Conservation (phyloP, 2,797 vertebrate genomes). For the Corythornis leucogaster region DNA sequence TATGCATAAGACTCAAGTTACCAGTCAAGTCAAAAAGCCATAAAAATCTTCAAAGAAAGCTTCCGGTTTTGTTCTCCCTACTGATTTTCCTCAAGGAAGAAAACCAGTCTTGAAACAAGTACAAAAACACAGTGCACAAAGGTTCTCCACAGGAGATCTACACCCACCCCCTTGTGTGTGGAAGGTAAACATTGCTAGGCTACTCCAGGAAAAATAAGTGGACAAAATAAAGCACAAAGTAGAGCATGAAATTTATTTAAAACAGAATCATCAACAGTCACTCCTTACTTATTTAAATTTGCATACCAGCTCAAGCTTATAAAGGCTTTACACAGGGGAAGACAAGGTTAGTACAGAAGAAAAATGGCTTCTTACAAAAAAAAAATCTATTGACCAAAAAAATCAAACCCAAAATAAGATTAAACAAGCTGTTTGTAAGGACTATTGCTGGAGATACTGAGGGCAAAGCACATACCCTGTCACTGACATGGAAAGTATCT, state of each 20-base stretch:
- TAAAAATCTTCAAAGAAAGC: not conserved
- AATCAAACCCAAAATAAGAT: not conserved
- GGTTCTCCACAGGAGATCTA: not conserved
- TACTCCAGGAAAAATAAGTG: not conserved
- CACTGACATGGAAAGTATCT: not conserved
- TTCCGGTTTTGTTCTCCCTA: not conserved
- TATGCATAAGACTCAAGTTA: not conserved
- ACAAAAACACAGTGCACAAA: not conserved
- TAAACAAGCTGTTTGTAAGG: not conserved
- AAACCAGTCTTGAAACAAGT: not conserved
- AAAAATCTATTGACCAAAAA: fast-evolving
- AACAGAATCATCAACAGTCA: not conserved
- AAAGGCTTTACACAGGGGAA: not conserved
- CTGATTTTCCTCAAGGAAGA: not conserved
- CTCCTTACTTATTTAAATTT: not conserved
- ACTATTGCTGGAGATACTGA: not conserved
- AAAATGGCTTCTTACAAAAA: not conserved
- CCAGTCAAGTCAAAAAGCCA: not conserved
- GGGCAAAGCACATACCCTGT: not conserved
- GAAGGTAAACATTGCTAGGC: not conserved
- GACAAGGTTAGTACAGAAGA: not conserved
- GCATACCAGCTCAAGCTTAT: not conserved
- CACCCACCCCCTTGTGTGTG: not conserved
- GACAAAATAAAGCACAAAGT: not conserved
- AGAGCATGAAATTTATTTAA: not conserved